These are phyloP conservation scores for Drosophila paranaensis DNA, from an alignment of 2,888 invertebrate genomes.

Conservation along the genomic window DNA sequence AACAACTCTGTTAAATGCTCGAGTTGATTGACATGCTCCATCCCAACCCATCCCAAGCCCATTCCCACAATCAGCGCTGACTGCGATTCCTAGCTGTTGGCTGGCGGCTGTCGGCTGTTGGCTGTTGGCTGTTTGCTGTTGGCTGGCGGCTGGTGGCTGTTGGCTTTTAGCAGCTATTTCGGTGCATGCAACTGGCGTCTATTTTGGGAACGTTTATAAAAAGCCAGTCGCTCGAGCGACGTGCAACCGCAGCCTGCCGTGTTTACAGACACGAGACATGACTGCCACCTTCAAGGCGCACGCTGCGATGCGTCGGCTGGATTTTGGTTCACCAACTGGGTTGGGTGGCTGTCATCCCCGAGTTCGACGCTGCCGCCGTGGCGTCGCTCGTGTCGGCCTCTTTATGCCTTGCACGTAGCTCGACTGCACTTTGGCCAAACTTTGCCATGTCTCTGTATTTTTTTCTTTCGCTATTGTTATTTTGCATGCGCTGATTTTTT, in stretches of 20 bases:
- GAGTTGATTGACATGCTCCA: slow-evolving; percentile 69
- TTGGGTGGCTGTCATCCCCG: slow-evolving; percentile 1
- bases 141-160: slow-evolving; percentile 11
- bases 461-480: slow-evolving; percentile 28
- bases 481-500: slow-evolving; percentile 40
- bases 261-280: slow-evolving; percentile 67
- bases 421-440: slow-evolving; percentile 45
- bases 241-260: slow-evolving; percentile 69
- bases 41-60: neutral
- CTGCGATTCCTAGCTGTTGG: slow-evolving; percentile 10
- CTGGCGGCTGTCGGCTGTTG: slow-evolving; percentile 10
- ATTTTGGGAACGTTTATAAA: slow-evolving; percentile 60
- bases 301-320: slow-evolving; percentile 11
- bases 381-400: slow-evolving; percentile 30
- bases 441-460: slow-evolving; percentile 25
- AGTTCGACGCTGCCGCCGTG: too few species aligned
- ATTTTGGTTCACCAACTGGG: neutral
- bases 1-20: slow-evolving; percentile 61
- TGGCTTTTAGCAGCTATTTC: slow-evolving; percentile 53
- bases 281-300: slow-evolving; percentile 40
- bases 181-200: slow-evolving; percentile 70
- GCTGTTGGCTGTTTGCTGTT: slow-evolving; percentile 11
- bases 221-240: slow-evolving; percentile 37
- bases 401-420: slow-evolving; percentile 60
- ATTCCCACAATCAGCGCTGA: slow-evolving; percentile 11